A percentile compares a stretch with the other conserved stretches of the same genome.
These are phyloP conservation scores for Lindbergichthys nudifrons DNA, from an alignment of 2,797 vertebrate species.

Conservation along the genomic window DNA sequence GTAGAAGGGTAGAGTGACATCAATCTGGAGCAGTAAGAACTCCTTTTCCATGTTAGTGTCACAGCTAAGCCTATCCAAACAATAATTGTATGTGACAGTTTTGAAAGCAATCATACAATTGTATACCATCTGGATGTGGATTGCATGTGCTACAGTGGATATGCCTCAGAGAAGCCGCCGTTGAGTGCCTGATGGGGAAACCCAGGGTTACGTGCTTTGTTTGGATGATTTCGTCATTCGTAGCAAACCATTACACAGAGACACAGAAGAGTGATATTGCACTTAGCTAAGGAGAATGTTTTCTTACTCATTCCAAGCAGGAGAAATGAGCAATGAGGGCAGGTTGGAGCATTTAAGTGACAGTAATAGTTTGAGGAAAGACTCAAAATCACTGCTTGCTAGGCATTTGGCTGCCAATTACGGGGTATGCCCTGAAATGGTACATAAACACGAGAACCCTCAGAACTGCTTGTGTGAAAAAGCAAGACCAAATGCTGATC, in stretches of 20 bases:
- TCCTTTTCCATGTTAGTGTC: constrained; percentile 36
- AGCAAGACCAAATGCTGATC: constrained; percentile 21
- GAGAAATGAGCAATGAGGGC: constrained; percentile 61
- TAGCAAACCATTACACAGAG: constrained; percentile 44
- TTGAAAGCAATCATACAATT: constrained; percentile 60
- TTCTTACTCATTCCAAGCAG: constrained; percentile 39
- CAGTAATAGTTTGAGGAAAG: constrained; percentile 55
- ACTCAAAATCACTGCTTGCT: constrained; percentile 44
- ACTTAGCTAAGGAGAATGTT: constrained; percentile 55
- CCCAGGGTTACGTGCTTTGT: constrained; percentile 49
- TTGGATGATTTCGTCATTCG: constrained; percentile 52
- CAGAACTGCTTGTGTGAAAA: constrained; percentile 11
- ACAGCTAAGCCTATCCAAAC: constrained; percentile 35
- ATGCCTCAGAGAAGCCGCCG: constrained; percentile 27
- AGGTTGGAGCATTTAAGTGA: constrained; percentile 53
- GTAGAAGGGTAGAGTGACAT: constrained; percentile 42
- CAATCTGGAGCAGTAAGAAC: constrained; percentile 45
- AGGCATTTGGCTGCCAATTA: constrained; percentile 26
- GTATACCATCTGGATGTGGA: constrained; percentile 45
- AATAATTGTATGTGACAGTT: constrained; percentile 52
- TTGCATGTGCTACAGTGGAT: constrained; percentile 16
- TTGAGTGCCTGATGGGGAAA: constrained; percentile 38
- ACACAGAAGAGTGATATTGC: constrained; percentile 43
- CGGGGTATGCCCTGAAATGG: constrained; percentile 9
- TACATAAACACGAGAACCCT: constrained; percentile 32